Evolutionary conservation across 2,888 invertebrate genomes (phyloP).

Genomic region (Dusona sp.): DNA sequence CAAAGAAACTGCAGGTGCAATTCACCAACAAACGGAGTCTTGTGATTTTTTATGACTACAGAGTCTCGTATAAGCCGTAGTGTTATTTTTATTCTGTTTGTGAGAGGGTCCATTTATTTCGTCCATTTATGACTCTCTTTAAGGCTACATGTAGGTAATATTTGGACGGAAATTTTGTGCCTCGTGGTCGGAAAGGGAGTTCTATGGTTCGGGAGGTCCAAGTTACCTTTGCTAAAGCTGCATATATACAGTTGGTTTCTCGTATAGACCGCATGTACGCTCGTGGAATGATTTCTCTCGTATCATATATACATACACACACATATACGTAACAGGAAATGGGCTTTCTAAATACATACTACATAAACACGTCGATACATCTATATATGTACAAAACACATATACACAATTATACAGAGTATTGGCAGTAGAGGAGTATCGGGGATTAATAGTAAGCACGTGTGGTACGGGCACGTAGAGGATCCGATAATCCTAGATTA

Average conservation of each 20-base stretch:
- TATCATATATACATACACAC: background rate
- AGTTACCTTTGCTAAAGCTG: slow-evolving; percentile 20
- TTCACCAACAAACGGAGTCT: background rate
- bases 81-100: background rate
- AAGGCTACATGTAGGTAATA: background rate
- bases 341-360: background rate
- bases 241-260: slow-evolving; percentile 23
- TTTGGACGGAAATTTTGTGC: slow-evolving; percentile 12
- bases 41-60: background rate
- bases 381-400: background rate
- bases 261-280: slow-evolving; percentile 49
- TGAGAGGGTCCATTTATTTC: background rate
- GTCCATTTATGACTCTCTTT: background rate
- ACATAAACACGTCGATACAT: background rate
- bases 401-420: slow-evolving; percentile 9
- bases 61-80: background rate
- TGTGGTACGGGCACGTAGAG: slow-evolving; percentile 53
- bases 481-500: slow-evolving; percentile 66
- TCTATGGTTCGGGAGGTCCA: slow-evolving; percentile 23
- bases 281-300: background rate
- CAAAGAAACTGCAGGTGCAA: background rate
- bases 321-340: background rate
- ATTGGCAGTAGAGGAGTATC: slow-evolving; percentile 45
- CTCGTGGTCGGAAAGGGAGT: slow-evolving; percentile 37
- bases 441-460: slow-evolving; percentile 67